Conservation (phyloP, 2,113 vertebrate species). For the Brachyistius frenatus region DNA sequence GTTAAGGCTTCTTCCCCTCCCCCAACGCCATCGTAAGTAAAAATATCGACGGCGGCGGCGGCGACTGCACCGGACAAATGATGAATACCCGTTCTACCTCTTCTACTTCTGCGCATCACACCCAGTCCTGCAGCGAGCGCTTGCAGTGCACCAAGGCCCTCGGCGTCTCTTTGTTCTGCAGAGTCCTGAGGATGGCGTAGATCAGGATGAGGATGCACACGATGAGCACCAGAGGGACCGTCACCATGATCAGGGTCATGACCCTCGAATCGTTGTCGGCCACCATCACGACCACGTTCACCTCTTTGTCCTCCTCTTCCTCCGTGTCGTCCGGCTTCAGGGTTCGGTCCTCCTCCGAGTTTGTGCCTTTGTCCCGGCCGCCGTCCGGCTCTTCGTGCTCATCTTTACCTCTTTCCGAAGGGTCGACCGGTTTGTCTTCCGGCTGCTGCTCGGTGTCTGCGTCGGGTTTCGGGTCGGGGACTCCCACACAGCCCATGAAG, state of each 20-base stretch:
- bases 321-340: not conserved
- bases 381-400: slow-evolving; percentile 47
- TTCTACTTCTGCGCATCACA: slow-evolving; percentile 79
- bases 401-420: slow-evolving; percentile 61
- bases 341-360: slow-evolving; percentile 63
- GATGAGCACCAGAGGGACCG: slow-evolving; percentile 91
- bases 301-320: slow-evolving; percentile 76
- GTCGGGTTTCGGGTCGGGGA: slow-evolving; percentile 77
- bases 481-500: slow-evolving; percentile 93
- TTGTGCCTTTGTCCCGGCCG: slow-evolving; percentile 68
- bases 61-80: not conserved
- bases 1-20: slow-evolving; percentile 8
- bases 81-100: not conserved
- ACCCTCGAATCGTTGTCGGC: slow-evolving; percentile 88
- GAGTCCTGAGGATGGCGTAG: slow-evolving; percentile 91
- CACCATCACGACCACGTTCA: slow-evolving; percentile 91
- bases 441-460: slow-evolving; percentile 45
- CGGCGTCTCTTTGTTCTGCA: slow-evolving; percentile 94
- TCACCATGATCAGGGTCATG: slow-evolving; percentile 92
- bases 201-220: slow-evolving; percentile 91
- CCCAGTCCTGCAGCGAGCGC: slow-evolving; percentile 98
- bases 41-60: not conserved
- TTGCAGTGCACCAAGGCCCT: slow-evolving; percentile 95
- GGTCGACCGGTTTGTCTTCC: slow-evolving; percentile 39
- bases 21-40: not conserved